Evolutionary conservation across 2,888 invertebrate genomes (phyloP), one percentile per base, ranked within the genome.

Genomic region (Atrina japonica): DNA sequence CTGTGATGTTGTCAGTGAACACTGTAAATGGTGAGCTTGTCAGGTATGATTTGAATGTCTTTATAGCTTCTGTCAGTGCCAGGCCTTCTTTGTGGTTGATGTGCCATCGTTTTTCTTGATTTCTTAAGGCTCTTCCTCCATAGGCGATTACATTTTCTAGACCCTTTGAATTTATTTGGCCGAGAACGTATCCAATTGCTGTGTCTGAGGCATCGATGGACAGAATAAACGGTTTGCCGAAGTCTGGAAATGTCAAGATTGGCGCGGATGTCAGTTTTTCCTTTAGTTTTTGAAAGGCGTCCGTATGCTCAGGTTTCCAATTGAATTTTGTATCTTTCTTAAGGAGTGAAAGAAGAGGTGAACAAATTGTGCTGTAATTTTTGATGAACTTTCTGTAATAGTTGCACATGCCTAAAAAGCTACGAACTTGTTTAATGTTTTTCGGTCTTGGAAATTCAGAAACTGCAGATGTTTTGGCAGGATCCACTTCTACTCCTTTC

Each of bases 401-500:
- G 30, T 50, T 58, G 21, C 47, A 43, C 1, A 64, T 3, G 11
- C 63, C 64, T 16, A 69, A 35, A 27, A 69, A 69, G 23, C 55
- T 27, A 1, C 59, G 49, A 23, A 70, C 47, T 29, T 52, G 23
- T n/a, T 58, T 25, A 16, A 16, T 23, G 16, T 49, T 52, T 45
- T 58, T 30, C 11, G 77, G 77, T 18, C 14, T 11, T 14, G 73
- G 75, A 43, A 41, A 68, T 25, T 47, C 64, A 25, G 50, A 29
- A 5, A 79, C 71, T 18, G 72, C 66, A 2, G 59, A 53, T 16
- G 70, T 70, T 58, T 78, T 82, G n/a, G 40, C 56, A 6, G 74
- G 69, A 25, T 77, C 71, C 1, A 69, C 76, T 35, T 70, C 45
- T 5, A 80, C 65, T 6, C 80, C 78, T 9, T 75, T 50, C 60